Conservation (phyloP, 2,888 invertebrate genomes). For the Parnassius smintheus region DNA sequence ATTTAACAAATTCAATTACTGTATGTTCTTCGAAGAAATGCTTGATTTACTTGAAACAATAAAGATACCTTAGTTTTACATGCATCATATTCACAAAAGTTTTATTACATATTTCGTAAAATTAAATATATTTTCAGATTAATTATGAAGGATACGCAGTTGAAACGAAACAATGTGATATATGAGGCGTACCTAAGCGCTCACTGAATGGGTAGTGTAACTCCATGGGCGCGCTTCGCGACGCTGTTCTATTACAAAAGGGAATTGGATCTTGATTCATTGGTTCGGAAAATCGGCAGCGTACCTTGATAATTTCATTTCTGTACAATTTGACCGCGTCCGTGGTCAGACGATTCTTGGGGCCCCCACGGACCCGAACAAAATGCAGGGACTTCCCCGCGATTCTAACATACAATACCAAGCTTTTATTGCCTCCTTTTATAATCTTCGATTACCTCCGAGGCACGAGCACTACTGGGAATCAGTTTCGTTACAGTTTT, state of each 20-base stretch:
- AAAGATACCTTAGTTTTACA: too few relatives aligned
- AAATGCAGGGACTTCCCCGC: slow-evolving; percentile 76
- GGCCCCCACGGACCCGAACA: slow-evolving; percentile 71
- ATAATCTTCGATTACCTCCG: slow-evolving; percentile 80
- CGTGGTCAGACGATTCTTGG: slow-evolving; percentile 78
- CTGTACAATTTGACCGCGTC: slow-evolving; percentile 81
- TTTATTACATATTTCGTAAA: too few relatives aligned
- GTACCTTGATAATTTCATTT: slow-evolving; percentile 82
- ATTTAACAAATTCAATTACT: too few relatives aligned
- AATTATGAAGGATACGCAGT: not conserved
- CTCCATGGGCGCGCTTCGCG: slow-evolving; percentile 74
- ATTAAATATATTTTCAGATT: not conserved
- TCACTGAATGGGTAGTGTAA: slow-evolving; percentile 75
- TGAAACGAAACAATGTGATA: slow-evolving; percentile 36
- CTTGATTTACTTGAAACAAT: too few relatives aligned
- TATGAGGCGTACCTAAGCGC: slow-evolving; percentile 61
- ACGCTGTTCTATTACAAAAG: slow-evolving; percentile 82
- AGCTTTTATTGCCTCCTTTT: slow-evolving; percentile 81
- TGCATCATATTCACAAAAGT: too few relatives aligned
- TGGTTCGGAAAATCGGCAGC: slow-evolving; percentile 81
- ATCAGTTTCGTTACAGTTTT: slow-evolving; percentile 77
- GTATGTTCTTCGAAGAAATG: too few relatives aligned
- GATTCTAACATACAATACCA: slow-evolving; percentile 78
- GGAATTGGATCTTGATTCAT: slow-evolving; percentile 82
- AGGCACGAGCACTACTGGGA: slow-evolving; percentile 71